Percentiles rank a stretch among this genome's conserved stretches.
Evolutionary conservation across 1,140 invertebrate genomes (phyloP).

Genomic region (Diabrotica undecimpunctata): DNA sequence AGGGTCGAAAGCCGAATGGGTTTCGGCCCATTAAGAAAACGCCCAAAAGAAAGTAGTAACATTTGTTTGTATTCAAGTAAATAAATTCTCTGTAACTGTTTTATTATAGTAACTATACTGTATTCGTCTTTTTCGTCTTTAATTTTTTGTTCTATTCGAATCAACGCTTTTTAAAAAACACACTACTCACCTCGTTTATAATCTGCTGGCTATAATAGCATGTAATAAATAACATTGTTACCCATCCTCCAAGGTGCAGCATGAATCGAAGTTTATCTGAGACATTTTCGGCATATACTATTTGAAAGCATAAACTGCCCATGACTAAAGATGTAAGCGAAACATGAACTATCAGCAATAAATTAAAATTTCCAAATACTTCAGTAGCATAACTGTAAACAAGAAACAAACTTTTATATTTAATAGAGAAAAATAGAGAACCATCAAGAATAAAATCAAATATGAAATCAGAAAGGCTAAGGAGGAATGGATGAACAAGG

Average conservation of each 20-base stretch:
- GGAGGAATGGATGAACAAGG: too few species aligned
- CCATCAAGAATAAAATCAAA: too few species aligned
- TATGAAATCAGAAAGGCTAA: too few species aligned
- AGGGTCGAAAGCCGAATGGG: too few species aligned
- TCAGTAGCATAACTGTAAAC: background rate
- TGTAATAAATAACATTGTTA: conserved; percentile 5
- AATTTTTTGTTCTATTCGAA: background rate
- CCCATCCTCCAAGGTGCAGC: conserved; percentile 1
- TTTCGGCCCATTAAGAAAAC: too few species aligned
- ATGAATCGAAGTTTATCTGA: background rate
- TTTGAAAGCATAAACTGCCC: background rate
- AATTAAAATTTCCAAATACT: background rate
- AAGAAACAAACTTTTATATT: background rate
- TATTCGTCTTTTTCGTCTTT: too few species aligned
- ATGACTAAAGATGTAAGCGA: background rate
- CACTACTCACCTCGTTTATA: background rate
- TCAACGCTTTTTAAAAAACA: too few species aligned
- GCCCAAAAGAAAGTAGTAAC: too few species aligned
- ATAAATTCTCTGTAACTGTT: too few species aligned
- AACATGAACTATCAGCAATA: conserved; percentile 3
- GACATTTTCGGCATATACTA: background rate
- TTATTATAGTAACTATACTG: too few species aligned
- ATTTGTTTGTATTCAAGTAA: too few species aligned
- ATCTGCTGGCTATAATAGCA: conserved; percentile 5
- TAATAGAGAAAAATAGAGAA: too few species aligned